A percentile compares a stretch with the other conserved stretches of the same genome.
Evolutionary conservation across 2,797 vertebrate species (phyloP).

Genomic region (Octomys mimax): DNA sequence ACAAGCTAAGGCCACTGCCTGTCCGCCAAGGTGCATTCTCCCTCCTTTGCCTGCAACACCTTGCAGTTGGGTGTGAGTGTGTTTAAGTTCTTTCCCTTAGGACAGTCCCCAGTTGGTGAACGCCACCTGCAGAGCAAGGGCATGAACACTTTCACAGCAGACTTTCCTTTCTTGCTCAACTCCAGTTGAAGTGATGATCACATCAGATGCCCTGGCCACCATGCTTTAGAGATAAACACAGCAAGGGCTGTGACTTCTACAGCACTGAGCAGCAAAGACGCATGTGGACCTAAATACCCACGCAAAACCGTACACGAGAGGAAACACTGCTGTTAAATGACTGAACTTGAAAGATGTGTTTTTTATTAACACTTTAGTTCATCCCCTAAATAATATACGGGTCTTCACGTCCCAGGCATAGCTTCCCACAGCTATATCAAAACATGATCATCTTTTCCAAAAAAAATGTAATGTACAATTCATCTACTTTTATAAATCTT

Average conservation of each 20-base stretch:
- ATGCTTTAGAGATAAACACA: neutral
- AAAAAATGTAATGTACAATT: neutral
- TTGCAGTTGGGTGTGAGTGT: neutral
- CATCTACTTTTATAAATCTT: conserved; percentile 18
- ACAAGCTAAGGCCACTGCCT: neutral
- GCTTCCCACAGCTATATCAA: neutral
- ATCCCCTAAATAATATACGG: neutral
- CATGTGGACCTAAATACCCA: neutral
- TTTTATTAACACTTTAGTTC: neutral
- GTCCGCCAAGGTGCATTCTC: neutral
- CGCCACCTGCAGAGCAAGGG: neutral
- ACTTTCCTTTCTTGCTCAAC: neutral
- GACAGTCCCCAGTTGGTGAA: neutral
- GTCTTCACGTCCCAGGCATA: neutral
- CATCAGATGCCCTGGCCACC: too few species aligned
- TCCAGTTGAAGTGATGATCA: neutral
- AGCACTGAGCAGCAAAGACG: neutral
- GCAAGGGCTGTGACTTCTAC: neutral
- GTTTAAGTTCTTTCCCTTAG: neutral
- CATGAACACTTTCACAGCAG: neutral
- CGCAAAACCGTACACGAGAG: neutral
- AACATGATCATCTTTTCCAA: neutral
- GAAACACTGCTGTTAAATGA: neutral
- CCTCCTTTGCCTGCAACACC: neutral
- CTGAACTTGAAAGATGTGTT: neutral